Evolutionary conservation across 2,113 vertebrate species (phyloP), one percentile per base, ranked within the genome.

Genomic region (Leucoraja erinaceus): DNA sequence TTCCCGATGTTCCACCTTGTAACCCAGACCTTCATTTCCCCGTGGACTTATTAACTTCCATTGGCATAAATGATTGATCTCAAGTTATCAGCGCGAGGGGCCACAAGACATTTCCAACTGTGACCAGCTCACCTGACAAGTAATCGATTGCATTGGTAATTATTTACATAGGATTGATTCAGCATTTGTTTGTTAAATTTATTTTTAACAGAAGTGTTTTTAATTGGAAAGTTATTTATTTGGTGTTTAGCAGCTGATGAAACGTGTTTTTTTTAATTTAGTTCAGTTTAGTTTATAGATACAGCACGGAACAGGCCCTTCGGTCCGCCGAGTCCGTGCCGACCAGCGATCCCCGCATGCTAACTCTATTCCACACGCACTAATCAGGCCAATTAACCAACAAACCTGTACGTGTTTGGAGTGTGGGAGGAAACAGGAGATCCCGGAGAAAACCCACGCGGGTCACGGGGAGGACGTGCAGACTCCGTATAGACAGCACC

Each of bases 41-140:
- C 93, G 72, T 94, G 94, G 95, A 95, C 94, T 95, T 94, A 96
- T 96, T 96, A 96, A 95, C 94, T 96, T 96, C 94, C 95, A 91
- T 95, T 96, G 96, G 96, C 95, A 95, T 93, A 95, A 94, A 94
- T 95, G 95, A 94, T 66, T 96, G 95, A 96, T 95, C 95, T 96
- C 96, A 95, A 95, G 95, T 95, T 95, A 95, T 96, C 94, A 96
- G 96, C 95, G 95, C 96, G 95, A 94, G 95, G 96, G 96, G 95
- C 96, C 95, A 96, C 96, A 96, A 96, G 33, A 38, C 78, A 18
- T 56, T 56, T 81, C 78, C 47, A 81, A 54, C 20, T 81, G 10
- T 16, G 16, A 4, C 18, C 25, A 12, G 11, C n/a, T 3, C 0
- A 25, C 61, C 54, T 59, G 22, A 10, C 81, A 84, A 22, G 10